Base-by-base conservation (phyloP, 2,797 vertebrate species). In the Acanthurus lineatus region DNA sequence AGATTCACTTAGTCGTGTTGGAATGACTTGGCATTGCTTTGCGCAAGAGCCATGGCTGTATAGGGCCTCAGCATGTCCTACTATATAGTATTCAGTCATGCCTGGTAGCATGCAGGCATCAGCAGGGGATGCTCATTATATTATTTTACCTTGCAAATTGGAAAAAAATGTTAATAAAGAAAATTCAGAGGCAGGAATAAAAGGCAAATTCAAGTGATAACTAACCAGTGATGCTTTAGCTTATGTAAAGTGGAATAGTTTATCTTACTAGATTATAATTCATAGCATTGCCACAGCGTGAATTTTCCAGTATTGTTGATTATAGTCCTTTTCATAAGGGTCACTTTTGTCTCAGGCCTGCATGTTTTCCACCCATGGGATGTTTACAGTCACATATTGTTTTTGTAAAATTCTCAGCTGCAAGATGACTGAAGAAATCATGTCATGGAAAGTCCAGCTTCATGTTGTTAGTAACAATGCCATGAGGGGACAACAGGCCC, bases 11-110 rank as follows among this genome's bases (percentile, higher is more conserved):
- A 56, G 74, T 89, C 62, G 62, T 83, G 73, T 80, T 84, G 82
- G 85, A 14, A 91, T 85, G 91, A 91, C 85, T 88, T 89, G 88
- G 86, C 84, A 81, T 79, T 76, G 83, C 81, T 85, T 82, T 81
- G 74, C 81, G 88, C 83, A 82, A 45, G 52, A 82, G 79, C 77
- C 76, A 49, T 40, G 67, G 78, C 66, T 82, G 74, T 76, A 48
- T 54, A 40, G 64, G 78, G 77, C 88, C 73, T 85, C 61, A 51
- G 73, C 66, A 47, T 56, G 42, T 76, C 62, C 35, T 12, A 14
- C 66, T 71, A 59, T 53, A 79, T 53, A 79, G 75, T 51, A 73
- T 66, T 53, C 79, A 47, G 68, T 69, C 77, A 83, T 82, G 75
- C 65, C 28, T 59, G 82, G 51, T 45, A 28, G 69, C 74, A 47